Conservation (phyloP, 2,113 vertebrate genomes). For the Syrrhaptes paradoxus region DNA sequence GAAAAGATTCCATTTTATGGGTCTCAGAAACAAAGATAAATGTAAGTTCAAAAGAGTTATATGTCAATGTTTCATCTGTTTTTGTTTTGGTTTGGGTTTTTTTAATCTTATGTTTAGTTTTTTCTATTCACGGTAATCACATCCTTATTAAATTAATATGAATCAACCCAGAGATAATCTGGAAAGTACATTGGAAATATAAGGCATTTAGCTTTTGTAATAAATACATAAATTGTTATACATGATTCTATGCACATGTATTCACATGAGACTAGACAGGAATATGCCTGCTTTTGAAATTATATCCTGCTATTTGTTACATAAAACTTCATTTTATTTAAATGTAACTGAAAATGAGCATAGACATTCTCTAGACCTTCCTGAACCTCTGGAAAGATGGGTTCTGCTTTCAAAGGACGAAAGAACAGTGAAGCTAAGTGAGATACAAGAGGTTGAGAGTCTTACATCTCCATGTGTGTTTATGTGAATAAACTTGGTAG, state of each 20-base stretch:
- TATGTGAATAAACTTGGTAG: background rate
- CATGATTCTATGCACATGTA: background rate
- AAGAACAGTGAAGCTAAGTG: background rate
- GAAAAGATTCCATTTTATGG: background rate
- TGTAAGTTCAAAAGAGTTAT: background rate
- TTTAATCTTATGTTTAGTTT: background rate
- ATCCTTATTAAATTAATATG: background rate
- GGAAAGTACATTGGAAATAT: background rate
- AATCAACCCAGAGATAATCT: background rate
- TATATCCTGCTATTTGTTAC: background rate
- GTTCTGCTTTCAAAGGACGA: background rate
- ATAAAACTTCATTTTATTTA: background rate
- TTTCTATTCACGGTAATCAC: background rate
- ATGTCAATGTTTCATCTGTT: background rate
- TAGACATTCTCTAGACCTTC: background rate
- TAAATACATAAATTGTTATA: background rate
- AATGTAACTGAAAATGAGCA: background rate
- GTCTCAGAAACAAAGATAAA: background rate
- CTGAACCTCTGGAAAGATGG: background rate
- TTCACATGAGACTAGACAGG: background rate
- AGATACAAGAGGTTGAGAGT: background rate
- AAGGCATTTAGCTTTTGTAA: background rate
- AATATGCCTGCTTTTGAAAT: background rate
- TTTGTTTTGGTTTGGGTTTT: accelerated
- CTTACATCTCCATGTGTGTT: background rate